Evolutionary conservation across 2,888 invertebrate genomes (phyloP), one percentile per base, ranked within the genome.

Genomic region (Athripsodes cinereus): DNA sequence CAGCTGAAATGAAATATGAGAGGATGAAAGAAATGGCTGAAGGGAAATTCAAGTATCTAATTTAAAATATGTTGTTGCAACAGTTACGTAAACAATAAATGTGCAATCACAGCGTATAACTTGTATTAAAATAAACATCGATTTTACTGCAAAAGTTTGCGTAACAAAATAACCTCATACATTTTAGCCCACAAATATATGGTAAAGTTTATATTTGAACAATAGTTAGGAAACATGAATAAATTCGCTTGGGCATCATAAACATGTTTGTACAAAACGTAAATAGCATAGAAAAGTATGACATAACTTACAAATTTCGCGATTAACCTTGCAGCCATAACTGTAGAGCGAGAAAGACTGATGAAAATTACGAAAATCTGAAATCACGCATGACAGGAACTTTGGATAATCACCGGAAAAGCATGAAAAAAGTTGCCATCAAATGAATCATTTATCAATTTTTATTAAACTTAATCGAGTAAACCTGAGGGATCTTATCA

Each of bases 251-350:
- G 3, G 10, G 26, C 26, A 26, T 26, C 10, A 10, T 40, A 40
- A 40, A 40, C 13, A 8, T 8, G 13, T 40, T 13, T 8, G 40
- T 40, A 13, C 3, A 40, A 40, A 8, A 40, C 40, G 35, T 34
- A 55, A 55, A 35, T 48, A 40, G 16, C 13, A 19, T 18, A 40
- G 13, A 34, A 21, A 55, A 47, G 18, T 46, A 55, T 60, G 60
- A 60, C 51, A 60, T 60, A 60, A 60, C 60, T 60, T 31, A 79
- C 78, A 69, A 78, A 76, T 76, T 77, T 78, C 72, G 76, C 74
- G 71, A 79, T 75, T 69, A 79, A 73, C 76, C 78, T 78, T 69
- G 77, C 72, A 71, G 78, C 78, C 78, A 79, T 79, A 76, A 75
- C 76, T 69, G 68, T 71, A 64, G 68, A 71, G 73, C 71, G 59